A percentile compares a stretch with the other conserved stretches of the same genome.
These are phyloP conservation scores for Philhelius pedissequus DNA, from an alignment of 2,888 invertebrate genomes.

Conservation along the genomic window DNA sequence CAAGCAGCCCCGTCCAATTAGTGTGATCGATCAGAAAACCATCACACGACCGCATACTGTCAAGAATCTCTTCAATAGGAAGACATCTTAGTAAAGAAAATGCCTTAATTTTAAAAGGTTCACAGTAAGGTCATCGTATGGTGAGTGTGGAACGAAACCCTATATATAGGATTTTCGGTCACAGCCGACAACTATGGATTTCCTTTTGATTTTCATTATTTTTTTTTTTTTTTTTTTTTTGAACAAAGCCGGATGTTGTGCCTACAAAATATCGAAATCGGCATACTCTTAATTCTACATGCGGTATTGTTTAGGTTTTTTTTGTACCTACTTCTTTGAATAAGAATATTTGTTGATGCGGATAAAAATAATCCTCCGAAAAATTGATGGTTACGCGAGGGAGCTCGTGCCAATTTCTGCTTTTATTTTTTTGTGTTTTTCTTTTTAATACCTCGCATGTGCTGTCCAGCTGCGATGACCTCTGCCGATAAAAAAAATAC, in stretches of 20 bases:
- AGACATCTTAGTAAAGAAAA: not conserved
- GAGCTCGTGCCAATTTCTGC: constrained; percentile 56
- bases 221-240: not conserved
- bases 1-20: not conserved
- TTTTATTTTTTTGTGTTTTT: constrained; percentile 31
- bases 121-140: constrained; percentile 42
- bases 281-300: not conserved
- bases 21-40: not conserved
- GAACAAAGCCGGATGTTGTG: constrained; percentile 55
- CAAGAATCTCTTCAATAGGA: not conserved
- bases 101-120: constrained; percentile 16
- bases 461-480: constrained; percentile 67
- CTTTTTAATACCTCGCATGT: constrained; percentile 29
- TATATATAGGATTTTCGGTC: not conserved
- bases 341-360: constrained; percentile 34
- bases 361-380: constrained; percentile 57
- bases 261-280: not conserved
- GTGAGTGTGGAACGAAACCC: constrained; percentile 16
- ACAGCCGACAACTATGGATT: not conserved
- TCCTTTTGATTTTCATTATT: constrained; percentile 13
- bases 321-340: not conserved
- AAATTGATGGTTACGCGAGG: constrained; percentile 28
- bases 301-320: constrained; percentile 52
- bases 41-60: not conserved
- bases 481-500: constrained; percentile 55